These are phyloP conservation scores for Drosophila lacicola DNA, from an alignment of 2,888 invertebrate species.

Conservation along the genomic window DNA sequence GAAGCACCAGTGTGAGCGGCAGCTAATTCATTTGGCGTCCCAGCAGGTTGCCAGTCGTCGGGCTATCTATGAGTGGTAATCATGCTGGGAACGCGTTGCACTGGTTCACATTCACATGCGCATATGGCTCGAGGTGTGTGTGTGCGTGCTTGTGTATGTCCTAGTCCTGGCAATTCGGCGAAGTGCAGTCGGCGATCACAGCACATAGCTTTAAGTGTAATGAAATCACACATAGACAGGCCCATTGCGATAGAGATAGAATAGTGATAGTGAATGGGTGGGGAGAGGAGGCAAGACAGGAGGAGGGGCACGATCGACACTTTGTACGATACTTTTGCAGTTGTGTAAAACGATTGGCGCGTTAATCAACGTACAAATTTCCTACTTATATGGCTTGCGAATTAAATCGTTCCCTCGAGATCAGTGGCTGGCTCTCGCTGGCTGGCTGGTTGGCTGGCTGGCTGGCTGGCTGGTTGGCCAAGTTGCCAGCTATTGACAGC, in stretches of 20 bases:
- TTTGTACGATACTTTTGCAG: constrained; percentile 59
- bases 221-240: constrained; percentile 74
- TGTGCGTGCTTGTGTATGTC: constrained; percentile 21
- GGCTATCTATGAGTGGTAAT: constrained; percentile 82
- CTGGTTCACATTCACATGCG: constrained; percentile 57
- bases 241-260: constrained; percentile 24
- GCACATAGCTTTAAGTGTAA: constrained; percentile 70
- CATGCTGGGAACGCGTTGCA: constrained; percentile 73
- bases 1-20: constrained; percentile 52
- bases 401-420: constrained; percentile 84
- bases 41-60: constrained; percentile 74
- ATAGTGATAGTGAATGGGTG: constrained; percentile 3
- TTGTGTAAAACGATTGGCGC: constrained; percentile 81
- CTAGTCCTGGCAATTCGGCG: constrained; percentile 62
- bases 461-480: constrained; percentile 5
- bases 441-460: not conserved
- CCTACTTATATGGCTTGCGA: constrained; percentile 80
- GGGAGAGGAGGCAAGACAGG: not conserved
- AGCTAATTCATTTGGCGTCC: constrained; percentile 80
- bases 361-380: constrained; percentile 83
- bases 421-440: constrained; percentile 49
- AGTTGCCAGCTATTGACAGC: constrained; percentile 72
- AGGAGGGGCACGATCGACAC: constrained; percentile 54
- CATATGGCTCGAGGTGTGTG: constrained; percentile 5
- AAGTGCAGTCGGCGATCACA: constrained; percentile 44